Evolutionary conservation across 1,140 invertebrate genomes (phyloP), one percentile per base, ranked within the genome.

Genomic region (Leptonema lineaticorne): DNA sequence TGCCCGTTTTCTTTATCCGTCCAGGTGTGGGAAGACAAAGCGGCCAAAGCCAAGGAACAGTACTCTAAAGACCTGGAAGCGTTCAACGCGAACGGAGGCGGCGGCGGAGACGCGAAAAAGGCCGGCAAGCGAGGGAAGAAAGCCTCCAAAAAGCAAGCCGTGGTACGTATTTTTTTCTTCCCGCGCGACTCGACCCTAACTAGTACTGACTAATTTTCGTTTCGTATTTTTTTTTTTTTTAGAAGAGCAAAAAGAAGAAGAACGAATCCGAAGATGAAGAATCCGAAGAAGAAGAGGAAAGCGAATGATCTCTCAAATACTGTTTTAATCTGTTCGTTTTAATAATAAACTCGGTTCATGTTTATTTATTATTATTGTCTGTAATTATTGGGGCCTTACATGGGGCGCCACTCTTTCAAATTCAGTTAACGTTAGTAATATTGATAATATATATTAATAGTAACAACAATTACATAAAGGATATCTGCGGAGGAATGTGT

Each of bases 21-120:
- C 16, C 74, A 93, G 89, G 90, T 94, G 81, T 98, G 93, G 92
- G 95, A 97, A 74, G 86, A 90, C 53, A 91, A 92, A 74, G 91
- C 92, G 0, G 85, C 85, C 5, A 90, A 93, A 77, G 88, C 89
- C 2, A 97, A 96, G 80, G 89, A 93, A 77, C 89, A 92, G 45
- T 98, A 97, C 79, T 84, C 88, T 22, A 86, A 88, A 74, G 92
- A 90, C 41, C 92, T 97, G 89, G 90, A 92, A 74, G 92, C 93
- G 75, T 98, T 94, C 78, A 90, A 92, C 75, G 89, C 87, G 5
- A 86, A 84, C 66, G 88, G 89, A 29, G 87, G 87, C 11, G n/a
- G n/a, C 67, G 85, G 84, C 75, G 80, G 77, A 58, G 74, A 79
- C 75, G 70, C 77, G 83, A 76, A 82, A 81, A 68, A 75, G 82